phyloP scores from a whole-genome alignment of 2,888 invertebrate species.

The Aspidiotus rigidus region DNA sequence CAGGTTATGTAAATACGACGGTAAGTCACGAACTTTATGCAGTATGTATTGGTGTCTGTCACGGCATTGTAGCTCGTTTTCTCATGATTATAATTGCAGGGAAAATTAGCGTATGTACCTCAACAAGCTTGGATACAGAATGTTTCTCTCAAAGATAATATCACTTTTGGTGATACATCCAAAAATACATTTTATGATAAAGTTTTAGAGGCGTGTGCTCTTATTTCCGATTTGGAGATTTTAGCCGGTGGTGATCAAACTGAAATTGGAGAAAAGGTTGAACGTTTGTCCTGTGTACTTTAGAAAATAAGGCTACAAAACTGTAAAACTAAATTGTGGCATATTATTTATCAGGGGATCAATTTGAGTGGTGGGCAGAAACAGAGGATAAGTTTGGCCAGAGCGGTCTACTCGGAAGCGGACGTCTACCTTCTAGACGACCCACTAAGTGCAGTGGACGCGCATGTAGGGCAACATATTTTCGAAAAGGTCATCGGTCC shows the following conservation, averaged over 20 bases:
- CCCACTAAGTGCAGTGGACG: slow-evolving; percentile 64
- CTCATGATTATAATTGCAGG: slow-evolving; percentile 40
- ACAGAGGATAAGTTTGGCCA: slow-evolving; percentile 80
- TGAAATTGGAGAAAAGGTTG: slow-evolving; percentile 67
- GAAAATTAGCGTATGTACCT: slow-evolving; percentile 72
- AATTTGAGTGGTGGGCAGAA: slow-evolving; percentile 87
- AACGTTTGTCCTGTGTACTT: background rate
- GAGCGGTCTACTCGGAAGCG: slow-evolving; percentile 80
- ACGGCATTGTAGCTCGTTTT: no score
- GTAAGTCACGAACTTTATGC: slow-evolving; percentile 33
- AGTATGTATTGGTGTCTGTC: no score
- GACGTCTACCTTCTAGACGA: slow-evolving; percentile 92
- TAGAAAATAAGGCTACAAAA: no score
- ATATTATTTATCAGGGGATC: slow-evolving; percentile 50
- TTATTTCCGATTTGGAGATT: slow-evolving; percentile 84
- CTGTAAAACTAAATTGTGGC: no score
- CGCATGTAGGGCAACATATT: slow-evolving; percentile 56
- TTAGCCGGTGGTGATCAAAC: slow-evolving; percentile 89
- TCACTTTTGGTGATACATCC: slow-evolving; percentile 72
- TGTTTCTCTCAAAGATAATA: slow-evolving; percentile 83
- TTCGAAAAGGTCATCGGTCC: slow-evolving; percentile 55
- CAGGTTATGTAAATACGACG: slow-evolving; percentile 69
- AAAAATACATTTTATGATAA: slow-evolving; percentile 64
- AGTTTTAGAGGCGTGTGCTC: slow-evolving; percentile 81
- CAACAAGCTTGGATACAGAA: slow-evolving; percentile 99